Percentiles rank a stretch among this genome's conserved stretches.
These are phyloP conservation scores for Echinometra lucunter DNA, from an alignment of 53 echinoderm and acorn worm genomes.

Conservation along the genomic window DNA sequence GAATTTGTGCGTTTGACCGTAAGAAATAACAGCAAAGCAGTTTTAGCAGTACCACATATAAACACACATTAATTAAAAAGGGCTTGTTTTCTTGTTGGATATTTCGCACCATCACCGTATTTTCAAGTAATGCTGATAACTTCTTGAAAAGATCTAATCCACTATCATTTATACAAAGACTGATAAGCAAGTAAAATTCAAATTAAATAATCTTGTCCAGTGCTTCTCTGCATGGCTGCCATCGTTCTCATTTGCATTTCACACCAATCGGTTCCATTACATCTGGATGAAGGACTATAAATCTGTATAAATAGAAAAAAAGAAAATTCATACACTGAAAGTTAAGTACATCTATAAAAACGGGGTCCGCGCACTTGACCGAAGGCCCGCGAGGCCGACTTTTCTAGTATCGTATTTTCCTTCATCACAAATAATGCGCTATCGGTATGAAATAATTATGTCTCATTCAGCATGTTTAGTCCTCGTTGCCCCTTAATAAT, in stretches of 20 bases:
- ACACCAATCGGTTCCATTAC: neutral
- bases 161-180: neutral
- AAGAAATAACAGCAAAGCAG: neutral
- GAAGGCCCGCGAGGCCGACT: no score
- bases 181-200: neutral
- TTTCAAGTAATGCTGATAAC: neutral
- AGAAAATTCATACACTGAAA: neutral
- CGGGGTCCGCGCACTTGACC: no score
- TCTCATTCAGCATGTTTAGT: no score
- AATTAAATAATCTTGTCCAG: neutral
- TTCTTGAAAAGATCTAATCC: neutral
- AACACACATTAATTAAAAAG: neutral
- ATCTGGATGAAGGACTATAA: neutral
- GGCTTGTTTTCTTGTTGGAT: neutral
- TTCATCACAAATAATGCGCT: no score
- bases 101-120: neutral
- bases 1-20: conserved; percentile 28
- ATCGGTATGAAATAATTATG: no score
- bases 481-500: no score
- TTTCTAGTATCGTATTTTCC: no score
- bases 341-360: neutral
- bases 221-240: neutral
- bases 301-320: neutral
- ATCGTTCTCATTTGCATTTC: conserved; percentile 5
- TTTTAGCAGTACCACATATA: neutral